Conservation (phyloP, 2,888 invertebrate genomes). For the Drosophila koepferae region DNA sequence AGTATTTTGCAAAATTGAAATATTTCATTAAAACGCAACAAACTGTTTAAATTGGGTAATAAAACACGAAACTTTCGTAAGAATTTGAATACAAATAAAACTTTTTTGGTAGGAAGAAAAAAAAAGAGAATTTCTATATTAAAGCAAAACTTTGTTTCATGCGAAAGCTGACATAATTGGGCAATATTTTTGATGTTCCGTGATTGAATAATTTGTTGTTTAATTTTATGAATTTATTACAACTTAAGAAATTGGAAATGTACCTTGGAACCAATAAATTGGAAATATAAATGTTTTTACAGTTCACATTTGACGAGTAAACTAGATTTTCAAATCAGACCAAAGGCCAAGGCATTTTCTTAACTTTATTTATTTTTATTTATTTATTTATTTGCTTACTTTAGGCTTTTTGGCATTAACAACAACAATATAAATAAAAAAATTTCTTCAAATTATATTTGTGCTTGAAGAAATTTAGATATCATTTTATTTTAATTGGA, state of each 20-base stretch:
- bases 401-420: not conserved
- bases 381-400: not conserved
- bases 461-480: not conserved
- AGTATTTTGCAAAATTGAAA: not conserved
- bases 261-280: not conserved
- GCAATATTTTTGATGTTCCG: slow-evolving; percentile 2
- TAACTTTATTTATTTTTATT: not conserved
- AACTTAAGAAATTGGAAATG: not conserved
- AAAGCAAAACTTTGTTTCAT: not conserved
- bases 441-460: not conserved
- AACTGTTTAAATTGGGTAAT: not conserved
- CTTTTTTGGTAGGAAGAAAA: not conserved
- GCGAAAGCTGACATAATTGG: not conserved
- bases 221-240: not conserved
- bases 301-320: not conserved
- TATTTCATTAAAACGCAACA: not conserved
- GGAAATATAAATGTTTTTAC: not conserved
- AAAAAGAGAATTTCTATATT: not conserved
- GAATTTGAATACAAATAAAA: slow-evolving; percentile 7
- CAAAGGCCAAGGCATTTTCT: not conserved
- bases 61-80: not conserved
- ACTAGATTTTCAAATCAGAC: not conserved
- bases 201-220: not conserved
- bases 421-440: not conserved
- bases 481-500: no score